Percentiles rank a stretch among this genome's conserved stretches.
Conservation (phyloP, 2,797 vertebrate genomes). For the Coccyzus lansbergi region DNA sequence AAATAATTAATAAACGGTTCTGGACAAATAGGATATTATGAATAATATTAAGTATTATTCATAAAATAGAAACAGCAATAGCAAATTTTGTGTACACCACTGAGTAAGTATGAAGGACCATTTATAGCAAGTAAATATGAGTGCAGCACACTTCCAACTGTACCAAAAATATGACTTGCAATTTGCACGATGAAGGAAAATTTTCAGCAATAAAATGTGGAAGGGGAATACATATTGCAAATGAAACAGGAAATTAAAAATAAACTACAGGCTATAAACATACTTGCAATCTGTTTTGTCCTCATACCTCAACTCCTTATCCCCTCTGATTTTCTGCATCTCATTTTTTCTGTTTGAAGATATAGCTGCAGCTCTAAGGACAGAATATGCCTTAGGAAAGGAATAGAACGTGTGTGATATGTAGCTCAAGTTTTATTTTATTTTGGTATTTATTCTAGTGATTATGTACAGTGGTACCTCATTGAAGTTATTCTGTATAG, state of each 20-base stretch:
- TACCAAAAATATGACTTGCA: not conserved
- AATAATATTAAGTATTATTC: not conserved
- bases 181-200: not conserved
- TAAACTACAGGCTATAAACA: not conserved
- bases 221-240: not conserved
- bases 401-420: not conserved
- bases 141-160: not conserved
- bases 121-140: not conserved
- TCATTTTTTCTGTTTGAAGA: not conserved
- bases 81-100: not conserved
- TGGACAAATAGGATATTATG: not conserved
- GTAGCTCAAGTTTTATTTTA: not conserved
- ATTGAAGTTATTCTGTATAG: conserved; percentile 24
- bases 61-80: not conserved
- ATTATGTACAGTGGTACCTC: not conserved
- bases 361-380: not conserved
- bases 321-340: not conserved
- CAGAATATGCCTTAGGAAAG: not conserved
- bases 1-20: not conserved
- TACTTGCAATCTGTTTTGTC: not conserved
- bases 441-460: not conserved
- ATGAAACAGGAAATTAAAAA: not conserved
- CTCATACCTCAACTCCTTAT: not conserved
- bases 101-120: not conserved
- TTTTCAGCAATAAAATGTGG: not conserved